phyloP scores from a whole-genome alignment of 2,888 invertebrate genomes.

The Toxonevra muliebris region DNA sequence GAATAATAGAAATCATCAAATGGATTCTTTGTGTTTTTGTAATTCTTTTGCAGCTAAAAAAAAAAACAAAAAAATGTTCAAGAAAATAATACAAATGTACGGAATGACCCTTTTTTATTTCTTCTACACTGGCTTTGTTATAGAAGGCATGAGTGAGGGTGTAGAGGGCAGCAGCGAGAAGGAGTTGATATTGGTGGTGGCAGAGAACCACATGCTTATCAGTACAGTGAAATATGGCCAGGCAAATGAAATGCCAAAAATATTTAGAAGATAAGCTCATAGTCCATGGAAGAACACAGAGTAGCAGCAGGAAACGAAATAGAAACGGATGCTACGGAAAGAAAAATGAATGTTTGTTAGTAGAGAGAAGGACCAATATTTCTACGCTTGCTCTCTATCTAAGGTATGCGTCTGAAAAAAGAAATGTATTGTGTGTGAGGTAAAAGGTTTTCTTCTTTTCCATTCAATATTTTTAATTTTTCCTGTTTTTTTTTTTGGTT shows the following conservation, averaged over 20 bases:
- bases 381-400: background rate
- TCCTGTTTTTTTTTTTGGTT: too few species aligned
- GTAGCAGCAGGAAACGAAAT: background rate
- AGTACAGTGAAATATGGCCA: conserved; percentile 27
- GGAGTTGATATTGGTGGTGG: too few species aligned
- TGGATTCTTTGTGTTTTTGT: conserved; percentile 16
- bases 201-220: conserved; percentile 21
- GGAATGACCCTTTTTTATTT: background rate
- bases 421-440: too few species aligned
- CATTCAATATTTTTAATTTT: too few species aligned
- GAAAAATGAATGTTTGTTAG: background rate
- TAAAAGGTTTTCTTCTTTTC: too few species aligned
- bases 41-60: conserved; percentile 18
- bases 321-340: background rate
- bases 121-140: background rate
- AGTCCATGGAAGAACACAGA: too few species aligned
- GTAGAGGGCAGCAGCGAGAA: too few species aligned
- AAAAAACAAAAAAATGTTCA: conserved; percentile 6
- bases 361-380: background rate
- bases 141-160: conserved; percentile 16
- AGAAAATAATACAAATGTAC: too few species aligned
- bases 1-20: conserved; percentile 24
- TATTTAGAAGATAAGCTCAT: conserved; percentile 49
- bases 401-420: background rate
- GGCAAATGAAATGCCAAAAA: conserved; percentile 52